A percentile compares a stretch with the other conserved stretches of the same genome.
Conservation (phyloP, 92 coral and sea anemone genomes). For the Phenganax subtilis region DNA sequence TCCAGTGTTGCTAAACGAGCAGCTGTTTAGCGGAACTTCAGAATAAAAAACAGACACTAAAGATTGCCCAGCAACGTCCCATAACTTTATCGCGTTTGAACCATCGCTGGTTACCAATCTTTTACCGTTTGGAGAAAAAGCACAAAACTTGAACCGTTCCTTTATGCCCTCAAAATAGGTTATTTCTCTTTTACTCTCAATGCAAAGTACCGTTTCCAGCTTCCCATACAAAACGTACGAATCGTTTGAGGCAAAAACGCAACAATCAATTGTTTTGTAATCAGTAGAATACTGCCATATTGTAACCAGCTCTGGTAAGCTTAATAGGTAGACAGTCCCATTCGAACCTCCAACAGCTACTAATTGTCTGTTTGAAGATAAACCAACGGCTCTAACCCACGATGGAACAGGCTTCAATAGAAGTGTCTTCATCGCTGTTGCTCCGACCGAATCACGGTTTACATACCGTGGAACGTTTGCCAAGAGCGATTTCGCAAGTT, state of each 20-base stretch:
- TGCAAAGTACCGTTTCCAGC: not conserved
- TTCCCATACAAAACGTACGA: not conserved
- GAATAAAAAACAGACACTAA: not conserved
- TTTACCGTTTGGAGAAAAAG: conserved; percentile 10
- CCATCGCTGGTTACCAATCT: conserved; percentile 6
- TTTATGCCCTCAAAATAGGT: not conserved
- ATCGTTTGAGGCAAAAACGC: conserved; percentile 3
- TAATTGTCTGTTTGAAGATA: not conserved
- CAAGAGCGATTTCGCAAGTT: too few relatives aligned
- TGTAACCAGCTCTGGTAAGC: too few relatives aligned
- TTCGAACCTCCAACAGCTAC: not conserved
- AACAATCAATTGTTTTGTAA: not conserved
- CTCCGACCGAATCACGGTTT: too few relatives aligned
- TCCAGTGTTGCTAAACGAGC: conserved; percentile 1
- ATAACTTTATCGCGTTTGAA: not conserved
- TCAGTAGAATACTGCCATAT: too few relatives aligned
- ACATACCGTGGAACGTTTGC: too few relatives aligned
- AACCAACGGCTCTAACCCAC: too few relatives aligned
- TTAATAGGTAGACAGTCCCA: not conserved
- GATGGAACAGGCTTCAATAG: too few relatives aligned
- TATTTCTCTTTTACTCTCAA: not conserved
- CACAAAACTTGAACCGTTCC: not conserved
- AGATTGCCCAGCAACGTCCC: conserved; percentile 5
- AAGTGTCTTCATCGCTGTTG: too few relatives aligned
- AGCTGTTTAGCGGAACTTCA: not conserved